Base-by-base conservation (phyloP, 2,797 vertebrate species). In the Nannoperca obscura region DNA sequence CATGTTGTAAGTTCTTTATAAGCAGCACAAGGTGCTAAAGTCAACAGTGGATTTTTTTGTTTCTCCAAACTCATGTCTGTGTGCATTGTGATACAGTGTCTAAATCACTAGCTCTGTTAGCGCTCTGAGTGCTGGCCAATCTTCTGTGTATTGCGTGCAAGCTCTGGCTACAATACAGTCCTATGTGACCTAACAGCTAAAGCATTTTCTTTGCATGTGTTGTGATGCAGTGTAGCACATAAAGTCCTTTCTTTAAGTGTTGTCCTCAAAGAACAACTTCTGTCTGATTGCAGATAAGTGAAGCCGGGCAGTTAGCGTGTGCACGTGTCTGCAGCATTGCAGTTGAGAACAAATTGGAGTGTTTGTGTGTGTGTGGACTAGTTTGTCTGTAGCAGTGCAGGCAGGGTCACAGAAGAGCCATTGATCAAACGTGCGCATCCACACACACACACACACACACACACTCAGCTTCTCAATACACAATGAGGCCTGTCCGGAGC, bases 401-500 rank as follows among this genome's bases (percentile, higher is more conserved):
- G 54, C 80, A 80, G 86, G 81, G 89, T 92, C 89, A 93, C 92
- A 94, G 90, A 92, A 79, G 82, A 91, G 59, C 83, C 90, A 92
- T 94, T 93, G 92, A 93, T 93, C 87, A 87, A 86, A 86, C 73
- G 75, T 74, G 72, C 86, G 78, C 78, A 67, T 63, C 44, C 40
- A 54, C 77, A 24, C 46, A 49, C 40, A 55, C 78, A 60, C 74
- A 40, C 27, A 34, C 55, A 73, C 36, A 73, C 11, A 82, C 72
- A 78, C 64, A 57, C 72, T 67, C 71, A 66, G 74, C 73, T 71
- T 78, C 74, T 84, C 91, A 92, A 89, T 93, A 93, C 91, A 95
- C 94, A 94, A 96, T 95, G 95, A 94, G 81, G 91, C 77, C 89
- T 71, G 90, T 91, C 88, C 92, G 38, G 86, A 86, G 91, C 92